phyloP scores from a whole-genome alignment of 2,113 vertebrate species.

The Melanerpes aurifrons region DNA sequence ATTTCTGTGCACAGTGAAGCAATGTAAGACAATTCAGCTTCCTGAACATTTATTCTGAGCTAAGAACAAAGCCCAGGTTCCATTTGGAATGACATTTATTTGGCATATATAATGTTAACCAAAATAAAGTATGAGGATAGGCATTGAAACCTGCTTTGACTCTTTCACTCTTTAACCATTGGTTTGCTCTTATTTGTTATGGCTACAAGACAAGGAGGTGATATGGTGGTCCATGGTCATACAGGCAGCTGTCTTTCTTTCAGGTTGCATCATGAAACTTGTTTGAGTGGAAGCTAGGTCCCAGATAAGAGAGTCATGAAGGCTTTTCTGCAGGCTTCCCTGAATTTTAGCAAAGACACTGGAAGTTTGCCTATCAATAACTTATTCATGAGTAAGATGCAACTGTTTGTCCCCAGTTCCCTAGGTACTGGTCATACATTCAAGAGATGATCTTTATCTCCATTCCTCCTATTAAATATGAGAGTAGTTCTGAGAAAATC shows the following conservation, averaged over 20 bases:
- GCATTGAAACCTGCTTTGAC: neutral
- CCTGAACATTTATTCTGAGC: neutral
- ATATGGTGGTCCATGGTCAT: neutral
- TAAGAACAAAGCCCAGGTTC: constrained; percentile 10
- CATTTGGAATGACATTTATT: constrained; percentile 33
- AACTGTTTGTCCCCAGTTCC: neutral
- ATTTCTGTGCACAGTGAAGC: neutral
- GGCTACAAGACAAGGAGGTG: neutral
- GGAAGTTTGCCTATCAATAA: neutral
- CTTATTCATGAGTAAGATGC: neutral
- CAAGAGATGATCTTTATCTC: neutral
- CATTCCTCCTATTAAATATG: neutral
- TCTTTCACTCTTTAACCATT: neutral
- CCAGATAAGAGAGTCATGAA: neutral
- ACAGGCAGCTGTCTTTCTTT: neutral
- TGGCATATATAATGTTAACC: constrained; percentile 26
- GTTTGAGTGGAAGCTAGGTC: neutral
- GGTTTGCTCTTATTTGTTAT: neutral
- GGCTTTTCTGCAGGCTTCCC: neutral
- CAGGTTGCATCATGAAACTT: neutral
- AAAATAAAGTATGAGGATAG: neutral
- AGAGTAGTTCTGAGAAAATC: neutral
- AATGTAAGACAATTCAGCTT: neutral
- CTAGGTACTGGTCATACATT: neutral
- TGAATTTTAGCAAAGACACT: neutral